phyloP scores from a whole-genome alignment of 2,113 vertebrate species.

The Asarcornis scutulata region DNA sequence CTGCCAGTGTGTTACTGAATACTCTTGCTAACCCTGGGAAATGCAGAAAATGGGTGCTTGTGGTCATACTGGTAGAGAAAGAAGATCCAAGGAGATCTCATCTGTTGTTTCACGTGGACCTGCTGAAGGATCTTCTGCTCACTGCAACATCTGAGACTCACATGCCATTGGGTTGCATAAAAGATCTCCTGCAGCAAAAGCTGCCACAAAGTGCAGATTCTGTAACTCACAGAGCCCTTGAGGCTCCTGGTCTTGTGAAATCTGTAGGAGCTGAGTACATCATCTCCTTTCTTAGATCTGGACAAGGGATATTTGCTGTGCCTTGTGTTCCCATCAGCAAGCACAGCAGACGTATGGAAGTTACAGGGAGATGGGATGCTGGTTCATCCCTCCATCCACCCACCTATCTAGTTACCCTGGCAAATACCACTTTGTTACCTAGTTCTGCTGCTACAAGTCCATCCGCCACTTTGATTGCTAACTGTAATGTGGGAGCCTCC shows the following conservation, averaged over 20 bases:
- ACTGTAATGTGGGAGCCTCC: background rate
- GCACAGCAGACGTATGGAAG: background rate
- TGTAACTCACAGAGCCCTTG: background rate
- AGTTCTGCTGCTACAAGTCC: background rate
- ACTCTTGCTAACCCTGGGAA: background rate
- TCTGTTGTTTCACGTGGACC: background rate
- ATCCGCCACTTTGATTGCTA: background rate
- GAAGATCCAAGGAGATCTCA: too few relatives aligned
- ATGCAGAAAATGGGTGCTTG: background rate
- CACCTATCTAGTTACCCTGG: background rate
- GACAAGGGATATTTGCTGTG: background rate
- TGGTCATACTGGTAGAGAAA: background rate
- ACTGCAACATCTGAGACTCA: background rate
- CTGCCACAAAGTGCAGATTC: background rate
- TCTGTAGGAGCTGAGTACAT: background rate
- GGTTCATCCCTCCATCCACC: background rate
- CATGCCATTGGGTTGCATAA: rapidly evolving
- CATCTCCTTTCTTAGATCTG: background rate
- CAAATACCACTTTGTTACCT: background rate
- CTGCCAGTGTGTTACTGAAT: background rate
- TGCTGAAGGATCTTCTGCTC: background rate
- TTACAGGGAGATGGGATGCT: background rate
- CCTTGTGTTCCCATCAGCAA: background rate
- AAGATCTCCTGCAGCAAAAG: background rate
- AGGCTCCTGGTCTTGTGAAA: background rate